These are phyloP conservation scores for Aphelinus certus DNA, from an alignment of 1,140 invertebrate genomes.

Conservation along the genomic window DNA sequence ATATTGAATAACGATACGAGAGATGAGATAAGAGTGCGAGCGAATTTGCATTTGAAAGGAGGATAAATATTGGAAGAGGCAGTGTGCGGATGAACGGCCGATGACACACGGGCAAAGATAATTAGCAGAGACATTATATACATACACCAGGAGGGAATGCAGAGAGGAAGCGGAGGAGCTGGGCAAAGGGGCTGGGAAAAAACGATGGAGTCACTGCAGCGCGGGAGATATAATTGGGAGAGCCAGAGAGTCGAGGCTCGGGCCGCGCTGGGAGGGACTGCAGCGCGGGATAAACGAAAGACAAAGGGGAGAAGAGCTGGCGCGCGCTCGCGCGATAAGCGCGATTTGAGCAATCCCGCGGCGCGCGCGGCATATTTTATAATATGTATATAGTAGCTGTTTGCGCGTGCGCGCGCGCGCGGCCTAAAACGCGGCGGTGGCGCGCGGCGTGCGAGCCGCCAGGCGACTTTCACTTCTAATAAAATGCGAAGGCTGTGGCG, in stretches of 20 bases:
- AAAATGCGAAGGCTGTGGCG: conserved; percentile 45
- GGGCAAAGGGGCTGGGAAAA: too few relatives aligned
- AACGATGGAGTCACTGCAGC: too few relatives aligned
- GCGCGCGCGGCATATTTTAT: conserved; percentile 41
- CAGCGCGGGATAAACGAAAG: not conserved
- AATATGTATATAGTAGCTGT: conserved; percentile 18
- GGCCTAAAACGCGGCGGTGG: conserved; percentile 43
- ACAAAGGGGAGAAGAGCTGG: conserved; percentile 1
- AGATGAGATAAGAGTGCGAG: too few relatives aligned
- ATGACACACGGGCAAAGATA: too few relatives aligned
- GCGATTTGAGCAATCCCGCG: conserved; percentile 20
- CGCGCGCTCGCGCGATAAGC: conserved; percentile 11
- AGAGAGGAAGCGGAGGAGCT: too few relatives aligned
- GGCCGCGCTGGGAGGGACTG: too few relatives aligned
- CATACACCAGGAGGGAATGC: too few relatives aligned
- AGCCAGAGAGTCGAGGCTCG: not conserved
- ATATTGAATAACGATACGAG: too few relatives aligned
- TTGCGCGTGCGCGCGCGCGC: not conserved
- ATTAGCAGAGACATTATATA: too few relatives aligned
- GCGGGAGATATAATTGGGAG: conserved; percentile 3
- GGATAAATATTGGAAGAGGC: too few relatives aligned
- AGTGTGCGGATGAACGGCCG: too few relatives aligned
- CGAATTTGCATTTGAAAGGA: too few relatives aligned
- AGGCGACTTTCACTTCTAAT: conserved; percentile 52
- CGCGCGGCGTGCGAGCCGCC: not conserved